Base-by-base conservation (phyloP, 2,113 vertebrate species). In the Indicator maculatus region DNA sequence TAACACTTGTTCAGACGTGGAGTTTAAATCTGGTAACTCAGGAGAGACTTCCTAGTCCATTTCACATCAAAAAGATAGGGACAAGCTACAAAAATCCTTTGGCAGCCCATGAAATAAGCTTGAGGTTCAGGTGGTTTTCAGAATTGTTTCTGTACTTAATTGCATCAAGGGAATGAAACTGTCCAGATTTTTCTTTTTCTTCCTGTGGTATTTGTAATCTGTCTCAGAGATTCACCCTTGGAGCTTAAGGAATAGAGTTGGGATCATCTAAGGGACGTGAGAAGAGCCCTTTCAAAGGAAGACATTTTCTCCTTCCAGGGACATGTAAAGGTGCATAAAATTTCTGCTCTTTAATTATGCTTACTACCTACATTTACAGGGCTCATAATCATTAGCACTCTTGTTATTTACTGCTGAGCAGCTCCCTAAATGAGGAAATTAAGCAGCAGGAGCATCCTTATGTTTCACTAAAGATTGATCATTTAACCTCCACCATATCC, bases 381-480 rank as follows among this genome's bases (percentile, higher is more conserved):
- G 28, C 56, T 85, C 75, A 60, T 83, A 77, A 76, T 86, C 64
- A 80, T 72, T 56, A 75, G 18, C 15, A 73, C 38, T 9, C 10
- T 86, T 65, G 33, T 55, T 71, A 89, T 88, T 93, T 89, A 93
- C 38, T 82, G 66, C 39, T 90, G 47, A 90, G 16, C 50, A 69
- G 24, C 58, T 59, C 75, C 47, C 55, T 80, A 76, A 93, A 86
- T 72, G 80, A 72, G 55, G 59, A 93, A 76, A 93, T 92, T 72
- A 88, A 88, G 41, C 33, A 93, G 81, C 38, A 55, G 38, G 17
- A 75, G 9, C 24, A 79, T 83, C 47, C 41, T 72, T 82, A 36
- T 65, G 12, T 59, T 82, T 86, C 65, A 50, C 5, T 87, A 82
- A 55, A 41, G 61, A 79, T 55, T 89, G 59, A 85, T 93, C 50